Percentiles rank a stretch among this genome's conserved stretches.
Conservation (phyloP, 2,113 vertebrate species). For the cat (Felis catus) region F.catus_Fca126_mat1.0 CM031417.1:13174001-13174500, state of each 20-base stretch:
- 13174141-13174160: neutral
- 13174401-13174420: too few species aligned
- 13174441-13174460: too few species aligned
- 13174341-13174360: too few species aligned
- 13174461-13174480: too few species aligned
- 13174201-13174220: neutral
- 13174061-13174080: neutral
- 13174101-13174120: neutral
- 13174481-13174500: too few species aligned
- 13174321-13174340: conserved; percentile 41
- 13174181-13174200: neutral
- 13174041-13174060: neutral
- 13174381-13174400: too few species aligned
- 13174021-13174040: neutral
- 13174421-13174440: too few species aligned
- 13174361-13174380: too few species aligned
- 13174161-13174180: neutral
- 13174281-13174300: neutral
- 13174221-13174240: neutral
- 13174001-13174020: neutral
- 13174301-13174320: neutral
- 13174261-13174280: neutral
- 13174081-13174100: neutral
- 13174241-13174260: neutral
- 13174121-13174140: too few species aligned